phyloP scores from a whole-genome alignment of 1,140 invertebrate genomes.

The Sminthurides bifidus region DNA sequence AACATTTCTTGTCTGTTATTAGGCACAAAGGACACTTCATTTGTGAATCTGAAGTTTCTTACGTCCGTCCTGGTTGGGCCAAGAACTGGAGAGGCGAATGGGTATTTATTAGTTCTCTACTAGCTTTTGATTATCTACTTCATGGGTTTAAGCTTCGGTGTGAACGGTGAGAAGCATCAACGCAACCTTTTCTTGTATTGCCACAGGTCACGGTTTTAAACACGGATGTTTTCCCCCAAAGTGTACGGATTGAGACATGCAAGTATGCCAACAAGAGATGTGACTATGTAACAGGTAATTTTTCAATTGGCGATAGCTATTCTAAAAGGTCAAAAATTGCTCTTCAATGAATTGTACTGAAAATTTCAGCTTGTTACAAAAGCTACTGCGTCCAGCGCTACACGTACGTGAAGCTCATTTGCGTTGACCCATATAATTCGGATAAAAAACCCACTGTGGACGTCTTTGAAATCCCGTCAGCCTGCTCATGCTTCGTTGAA shows the following conservation, averaged over 20 bases:
- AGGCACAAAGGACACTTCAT: constrained; percentile 38
- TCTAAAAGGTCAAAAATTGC: neutral
- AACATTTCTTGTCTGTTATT: neutral
- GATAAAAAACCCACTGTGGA: constrained; percentile 36
- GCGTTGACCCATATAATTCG: constrained; percentile 37
- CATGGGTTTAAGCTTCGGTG: no score
- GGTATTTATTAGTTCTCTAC: no score
- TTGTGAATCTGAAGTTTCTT: constrained; percentile 38
- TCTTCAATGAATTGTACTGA: neutral
- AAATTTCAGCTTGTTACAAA: constrained; percentile 36
- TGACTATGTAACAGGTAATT: constrained; percentile 34
- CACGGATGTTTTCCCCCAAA: constrained; percentile 38
- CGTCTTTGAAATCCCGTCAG: constrained; percentile 39
- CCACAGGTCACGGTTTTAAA: constrained; percentile 36
- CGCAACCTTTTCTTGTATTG: neutral
- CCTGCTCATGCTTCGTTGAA: constrained; percentile 40
- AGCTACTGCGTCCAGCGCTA: constrained; percentile 38
- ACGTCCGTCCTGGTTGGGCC: constrained; percentile 40
- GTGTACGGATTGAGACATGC: constrained; percentile 39
- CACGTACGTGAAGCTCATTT: constrained; percentile 38
- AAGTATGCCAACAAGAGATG: constrained; percentile 38
- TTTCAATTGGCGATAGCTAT: neutral
- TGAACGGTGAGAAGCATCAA: neutral
- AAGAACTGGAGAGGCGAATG: constrained; percentile 38
- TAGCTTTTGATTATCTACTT: no score